Conservation (phyloP, 2,888 invertebrate genomes). For the Leptopilina drosophilae region DNA sequence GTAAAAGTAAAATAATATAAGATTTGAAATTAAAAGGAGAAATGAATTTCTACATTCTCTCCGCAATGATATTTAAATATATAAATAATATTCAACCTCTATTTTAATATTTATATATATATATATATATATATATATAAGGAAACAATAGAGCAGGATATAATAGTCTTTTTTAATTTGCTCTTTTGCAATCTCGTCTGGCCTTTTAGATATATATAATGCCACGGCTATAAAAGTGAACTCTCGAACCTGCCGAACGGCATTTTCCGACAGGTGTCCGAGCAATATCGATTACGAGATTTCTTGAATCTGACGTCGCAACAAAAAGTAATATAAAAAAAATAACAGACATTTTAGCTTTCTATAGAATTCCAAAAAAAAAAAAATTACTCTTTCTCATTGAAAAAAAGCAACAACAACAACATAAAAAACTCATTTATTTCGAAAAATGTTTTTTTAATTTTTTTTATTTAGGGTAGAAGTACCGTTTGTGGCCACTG, state of each 20-base stretch:
- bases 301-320: not conserved
- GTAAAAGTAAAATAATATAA: not conserved
- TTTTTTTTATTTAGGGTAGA: too few relatives aligned
- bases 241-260: constrained; percentile 17
- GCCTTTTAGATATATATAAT: constrained; percentile 10
- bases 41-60: not conserved
- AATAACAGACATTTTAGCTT: not conserved
- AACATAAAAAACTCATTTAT: too few relatives aligned
- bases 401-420: not conserved
- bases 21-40: too few relatives aligned
- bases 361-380: not conserved
- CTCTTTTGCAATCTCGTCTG: not conserved
- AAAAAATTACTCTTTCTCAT: not conserved
- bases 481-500: too few relatives aligned
- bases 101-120: not conserved
- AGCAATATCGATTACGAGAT: constrained; percentile 2
- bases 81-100: not conserved
- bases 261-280: constrained; percentile 17
- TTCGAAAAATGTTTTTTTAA: too few relatives aligned
- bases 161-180: constrained; percentile 19
- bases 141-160: not conserved
- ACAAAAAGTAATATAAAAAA: not conserved
- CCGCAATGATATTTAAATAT: not conserved
- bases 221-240: constrained; percentile 3
- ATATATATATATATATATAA: not conserved